Percentiles rank a stretch among this genome's conserved stretches.
phyloP scores from a whole-genome alignment of 53 echinoderm and acorn worm species.

The Hippasteria phrygiana region DNA sequence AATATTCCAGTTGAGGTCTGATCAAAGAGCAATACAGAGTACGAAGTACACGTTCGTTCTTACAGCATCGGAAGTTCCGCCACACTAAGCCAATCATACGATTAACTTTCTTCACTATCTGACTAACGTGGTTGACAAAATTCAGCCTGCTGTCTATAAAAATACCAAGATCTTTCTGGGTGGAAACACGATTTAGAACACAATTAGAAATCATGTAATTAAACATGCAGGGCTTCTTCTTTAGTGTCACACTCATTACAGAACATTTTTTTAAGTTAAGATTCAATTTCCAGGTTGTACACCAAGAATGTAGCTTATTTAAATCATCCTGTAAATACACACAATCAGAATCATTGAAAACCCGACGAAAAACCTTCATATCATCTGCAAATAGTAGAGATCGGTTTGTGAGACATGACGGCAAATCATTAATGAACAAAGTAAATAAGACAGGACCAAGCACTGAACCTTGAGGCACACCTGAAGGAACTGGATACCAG shows the following conservation, averaged over 20 bases:
- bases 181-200: constrained; percentile 1
- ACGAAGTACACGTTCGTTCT: background rate
- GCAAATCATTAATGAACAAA: constrained; percentile 27
- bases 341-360: constrained; percentile 11
- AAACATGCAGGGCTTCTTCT: background rate
- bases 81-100: too few relatives aligned
- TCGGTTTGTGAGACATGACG: background rate
- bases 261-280: background rate
- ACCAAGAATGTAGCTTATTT: background rate
- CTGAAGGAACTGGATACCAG: constrained; percentile 13
- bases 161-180: background rate
- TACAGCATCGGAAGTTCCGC: background rate
- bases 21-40: background rate
- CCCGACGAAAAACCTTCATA: constrained; percentile 35
- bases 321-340: background rate
- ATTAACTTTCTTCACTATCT: too few relatives aligned
- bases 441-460: constrained; percentile 42
- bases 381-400: constrained; percentile 47
- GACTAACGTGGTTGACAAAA: background rate
- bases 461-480: constrained; percentile 39
- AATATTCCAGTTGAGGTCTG: background rate
- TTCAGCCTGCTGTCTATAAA: constrained; percentile 5
- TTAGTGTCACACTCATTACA: background rate
- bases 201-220: background rate
- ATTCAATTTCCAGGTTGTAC: background rate